Percentiles rank a stretch among this genome's conserved stretches.
These are phyloP conservation scores for Heloderma charlesbogerti DNA, from an alignment of 2,113 vertebrate species.

Conservation along the genomic window DNA sequence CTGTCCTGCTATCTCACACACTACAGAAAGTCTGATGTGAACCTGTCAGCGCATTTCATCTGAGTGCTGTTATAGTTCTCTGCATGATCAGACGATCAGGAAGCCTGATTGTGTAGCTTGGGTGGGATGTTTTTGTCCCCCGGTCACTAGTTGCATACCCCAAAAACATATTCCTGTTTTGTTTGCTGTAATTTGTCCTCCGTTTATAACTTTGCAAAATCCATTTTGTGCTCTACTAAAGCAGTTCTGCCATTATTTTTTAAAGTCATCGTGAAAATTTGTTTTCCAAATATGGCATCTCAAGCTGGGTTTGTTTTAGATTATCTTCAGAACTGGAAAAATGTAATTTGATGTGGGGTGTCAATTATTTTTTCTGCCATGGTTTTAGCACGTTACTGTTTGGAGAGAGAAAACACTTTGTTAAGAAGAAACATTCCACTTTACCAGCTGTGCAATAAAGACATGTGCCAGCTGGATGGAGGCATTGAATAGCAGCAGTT, in stretches of 20 bases:
- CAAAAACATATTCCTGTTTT: neutral
- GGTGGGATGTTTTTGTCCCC: neutral
- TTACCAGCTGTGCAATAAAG: neutral
- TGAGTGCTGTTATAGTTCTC: neutral
- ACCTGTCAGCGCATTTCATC: neutral
- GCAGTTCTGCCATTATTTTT: neutral
- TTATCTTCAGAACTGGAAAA: neutral
- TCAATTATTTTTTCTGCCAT: neutral
- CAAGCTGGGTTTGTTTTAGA: neutral
- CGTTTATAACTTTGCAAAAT: neutral
- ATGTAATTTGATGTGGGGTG: neutral
- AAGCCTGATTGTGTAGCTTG: neutral
- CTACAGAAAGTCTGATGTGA: neutral
- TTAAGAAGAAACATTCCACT: neutral
- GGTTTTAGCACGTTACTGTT: neutral
- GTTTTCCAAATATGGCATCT: neutral
- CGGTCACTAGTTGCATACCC: neutral
- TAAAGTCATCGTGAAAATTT: neutral
- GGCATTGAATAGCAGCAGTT: neutral
- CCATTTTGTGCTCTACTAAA: neutral
- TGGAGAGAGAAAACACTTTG: no score
- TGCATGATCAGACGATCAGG: neutral
- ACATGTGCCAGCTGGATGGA: neutral
- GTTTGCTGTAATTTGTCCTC: neutral
- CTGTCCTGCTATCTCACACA: neutral